phyloP scores from a whole-genome alignment of 2,797 vertebrate species.

The Phrynocephalus vlangalii region DNA sequence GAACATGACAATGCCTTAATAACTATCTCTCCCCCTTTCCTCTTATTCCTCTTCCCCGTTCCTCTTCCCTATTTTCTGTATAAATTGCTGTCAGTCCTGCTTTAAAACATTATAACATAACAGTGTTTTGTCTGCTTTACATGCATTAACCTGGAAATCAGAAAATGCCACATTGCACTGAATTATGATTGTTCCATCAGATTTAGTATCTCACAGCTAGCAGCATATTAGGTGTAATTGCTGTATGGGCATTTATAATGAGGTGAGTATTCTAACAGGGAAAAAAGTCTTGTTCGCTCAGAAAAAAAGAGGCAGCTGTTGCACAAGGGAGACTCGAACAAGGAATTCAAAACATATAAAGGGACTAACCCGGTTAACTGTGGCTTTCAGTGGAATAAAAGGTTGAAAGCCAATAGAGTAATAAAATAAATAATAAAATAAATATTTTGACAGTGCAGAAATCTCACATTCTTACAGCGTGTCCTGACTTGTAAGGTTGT shows the following conservation, averaged over 20 bases:
- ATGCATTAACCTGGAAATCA: constrained; percentile 30
- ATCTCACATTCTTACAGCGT: too few species aligned
- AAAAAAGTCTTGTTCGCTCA: neutral
- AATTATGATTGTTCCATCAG: constrained; percentile 32
- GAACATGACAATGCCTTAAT: neutral
- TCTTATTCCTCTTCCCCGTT: neutral
- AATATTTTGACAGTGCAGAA: constrained; percentile 66
- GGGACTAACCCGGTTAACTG: constrained; percentile 55
- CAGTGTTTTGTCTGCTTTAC: neutral
- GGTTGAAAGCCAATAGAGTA: constrained; percentile 67
- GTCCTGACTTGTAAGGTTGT: too few species aligned
- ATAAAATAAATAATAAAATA: constrained; percentile 35
- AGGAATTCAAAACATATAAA: constrained; percentile 58
- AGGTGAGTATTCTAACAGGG: neutral
- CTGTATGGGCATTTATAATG: constrained; percentile 16
- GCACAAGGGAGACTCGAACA: constrained; percentile 32
- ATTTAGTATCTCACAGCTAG: constrained; percentile 27
- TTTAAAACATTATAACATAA: neutral
- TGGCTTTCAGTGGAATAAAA: constrained; percentile 54
- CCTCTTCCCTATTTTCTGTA: constrained; percentile 19
- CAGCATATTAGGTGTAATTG: neutral
- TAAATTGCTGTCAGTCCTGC: constrained; percentile 8
- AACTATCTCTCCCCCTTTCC: constrained; percentile 21
- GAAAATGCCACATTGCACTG: constrained; percentile 35
- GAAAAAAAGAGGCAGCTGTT: constrained; percentile 15